These are phyloP conservation scores for Paedocypris micromegethes DNA, from an alignment of 2,797 vertebrate genomes.

Conservation along the genomic window DNA sequence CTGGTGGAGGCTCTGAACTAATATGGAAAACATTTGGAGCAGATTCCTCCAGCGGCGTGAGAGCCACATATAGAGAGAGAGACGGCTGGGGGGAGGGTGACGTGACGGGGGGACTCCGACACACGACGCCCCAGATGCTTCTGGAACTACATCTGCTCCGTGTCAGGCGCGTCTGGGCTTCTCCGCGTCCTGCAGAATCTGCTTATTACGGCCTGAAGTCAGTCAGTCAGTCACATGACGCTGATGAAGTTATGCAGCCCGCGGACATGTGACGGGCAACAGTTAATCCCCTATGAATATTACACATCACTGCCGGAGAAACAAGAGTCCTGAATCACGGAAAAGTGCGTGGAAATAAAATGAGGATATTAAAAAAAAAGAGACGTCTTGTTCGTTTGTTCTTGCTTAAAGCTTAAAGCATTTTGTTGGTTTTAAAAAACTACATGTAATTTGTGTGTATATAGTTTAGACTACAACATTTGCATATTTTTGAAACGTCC, in stretches of 20 bases:
- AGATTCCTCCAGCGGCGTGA: constrained; percentile 69
- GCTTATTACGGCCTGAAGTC: constrained; percentile 53
- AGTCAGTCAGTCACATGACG: constrained; percentile 70
- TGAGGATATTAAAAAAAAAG: no score
- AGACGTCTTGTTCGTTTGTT: not conserved
- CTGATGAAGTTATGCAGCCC: constrained; percentile 63
- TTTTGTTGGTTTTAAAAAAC: not conserved
- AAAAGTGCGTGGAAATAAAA: no score
- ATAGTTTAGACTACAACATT: not conserved
- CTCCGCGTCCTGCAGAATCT: constrained; percentile 54
- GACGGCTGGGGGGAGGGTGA: constrained; percentile 56
- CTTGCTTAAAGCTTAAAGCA: not conserved
- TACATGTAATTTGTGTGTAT: not conserved
- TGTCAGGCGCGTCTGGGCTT: constrained; percentile 47
- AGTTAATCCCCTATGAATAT: constrained; percentile 47
- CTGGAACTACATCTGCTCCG: not conserved
- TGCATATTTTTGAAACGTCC: not conserved
- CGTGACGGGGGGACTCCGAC: constrained; percentile 73
- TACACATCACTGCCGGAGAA: not conserved
- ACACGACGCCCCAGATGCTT: constrained; percentile 61
- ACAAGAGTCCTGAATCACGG: no score
- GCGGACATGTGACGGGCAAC: constrained; percentile 62
- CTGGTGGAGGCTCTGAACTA: constrained; percentile 77
- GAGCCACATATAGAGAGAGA: constrained; percentile 79
- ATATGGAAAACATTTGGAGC: constrained; percentile 96